phyloP scores from a whole-genome alignment of 2,113 vertebrate species.

The Chiloscyllium plagiosum region DNA sequence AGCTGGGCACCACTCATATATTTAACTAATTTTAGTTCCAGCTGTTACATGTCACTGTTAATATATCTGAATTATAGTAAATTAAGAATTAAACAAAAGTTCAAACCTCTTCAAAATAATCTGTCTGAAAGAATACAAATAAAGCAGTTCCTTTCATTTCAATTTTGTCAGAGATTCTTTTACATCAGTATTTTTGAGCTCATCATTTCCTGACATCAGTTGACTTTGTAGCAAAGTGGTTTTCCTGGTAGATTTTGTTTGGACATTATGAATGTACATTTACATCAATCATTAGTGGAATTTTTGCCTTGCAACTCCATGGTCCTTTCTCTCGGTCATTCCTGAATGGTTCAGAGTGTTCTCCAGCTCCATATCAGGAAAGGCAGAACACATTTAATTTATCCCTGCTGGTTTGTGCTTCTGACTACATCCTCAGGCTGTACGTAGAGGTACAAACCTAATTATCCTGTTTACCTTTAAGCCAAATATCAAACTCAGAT shows the following conservation, averaged over 20 bases:
- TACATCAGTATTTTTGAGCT: background rate
- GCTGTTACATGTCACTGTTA: background rate
- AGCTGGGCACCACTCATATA: background rate
- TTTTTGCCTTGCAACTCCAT: background rate
- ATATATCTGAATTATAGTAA: background rate
- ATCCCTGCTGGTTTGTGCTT: background rate
- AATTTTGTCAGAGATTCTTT: background rate
- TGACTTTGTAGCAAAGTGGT: background rate
- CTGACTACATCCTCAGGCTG: background rate
- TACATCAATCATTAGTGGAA: background rate
- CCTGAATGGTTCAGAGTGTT: background rate
- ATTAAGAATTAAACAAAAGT: background rate
- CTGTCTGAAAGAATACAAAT: background rate
- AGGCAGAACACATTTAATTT: background rate
- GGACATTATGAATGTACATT: background rate
- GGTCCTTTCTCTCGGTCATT: background rate
- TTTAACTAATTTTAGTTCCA: background rate
- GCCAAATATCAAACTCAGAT: background rate
- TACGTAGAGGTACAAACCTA: background rate
- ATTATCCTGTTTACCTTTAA: background rate
- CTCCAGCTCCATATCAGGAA: background rate
- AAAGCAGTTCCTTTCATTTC: constrained; percentile 14
- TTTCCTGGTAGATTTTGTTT: background rate
- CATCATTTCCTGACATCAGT: background rate
- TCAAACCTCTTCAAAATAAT: background rate